Percentiles rank a stretch among this genome's conserved stretches.
Evolutionary conservation across 1,140 invertebrate genomes (phyloP).

Genomic region (Cotesia glomerata): DNA sequence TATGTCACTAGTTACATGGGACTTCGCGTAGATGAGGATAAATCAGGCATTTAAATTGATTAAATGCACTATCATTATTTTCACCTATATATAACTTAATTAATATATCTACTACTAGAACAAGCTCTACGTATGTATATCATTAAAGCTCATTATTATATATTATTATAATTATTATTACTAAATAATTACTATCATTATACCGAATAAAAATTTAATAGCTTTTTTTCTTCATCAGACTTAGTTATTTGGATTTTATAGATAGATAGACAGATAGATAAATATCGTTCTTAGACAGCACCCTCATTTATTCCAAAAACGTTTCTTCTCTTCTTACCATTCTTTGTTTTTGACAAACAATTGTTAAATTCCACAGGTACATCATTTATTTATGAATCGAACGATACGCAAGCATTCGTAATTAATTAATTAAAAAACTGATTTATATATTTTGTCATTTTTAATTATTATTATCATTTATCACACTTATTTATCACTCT

Average conservation of each 20-base stretch:
- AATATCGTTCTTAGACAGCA: slow-evolving; percentile 9
- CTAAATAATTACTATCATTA: too few species aligned
- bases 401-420: slow-evolving; percentile 31
- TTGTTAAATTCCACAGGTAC: slow-evolving; percentile 33
- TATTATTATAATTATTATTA: neutral
- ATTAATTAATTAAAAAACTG: slow-evolving; percentile 26
- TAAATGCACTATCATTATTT: neutral
- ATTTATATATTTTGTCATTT: neutral
- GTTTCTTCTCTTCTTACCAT: slow-evolving; percentile 22
- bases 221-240: neutral
- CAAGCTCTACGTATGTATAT: neutral
- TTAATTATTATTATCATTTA: slow-evolving; percentile 14
- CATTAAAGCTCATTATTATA: neutral
- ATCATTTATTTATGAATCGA: slow-evolving; percentile 25
- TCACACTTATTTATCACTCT: slow-evolving; percentile 6
- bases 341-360: neutral
- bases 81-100: neutral
- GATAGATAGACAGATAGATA: neutral
- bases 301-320: slow-evolving; percentile 28
- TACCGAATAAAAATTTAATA: too few species aligned
- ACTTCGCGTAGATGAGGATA: slow-evolving; percentile 2
- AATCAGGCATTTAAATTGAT: neutral
- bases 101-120: too few species aligned
- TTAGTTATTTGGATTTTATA: neutral
- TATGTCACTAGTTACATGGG: slow-evolving; percentile 12